These are phyloP conservation scores for Myiozetetes cayanensis DNA, from an alignment of 2,113 vertebrate species.

Conservation along the genomic window DNA sequence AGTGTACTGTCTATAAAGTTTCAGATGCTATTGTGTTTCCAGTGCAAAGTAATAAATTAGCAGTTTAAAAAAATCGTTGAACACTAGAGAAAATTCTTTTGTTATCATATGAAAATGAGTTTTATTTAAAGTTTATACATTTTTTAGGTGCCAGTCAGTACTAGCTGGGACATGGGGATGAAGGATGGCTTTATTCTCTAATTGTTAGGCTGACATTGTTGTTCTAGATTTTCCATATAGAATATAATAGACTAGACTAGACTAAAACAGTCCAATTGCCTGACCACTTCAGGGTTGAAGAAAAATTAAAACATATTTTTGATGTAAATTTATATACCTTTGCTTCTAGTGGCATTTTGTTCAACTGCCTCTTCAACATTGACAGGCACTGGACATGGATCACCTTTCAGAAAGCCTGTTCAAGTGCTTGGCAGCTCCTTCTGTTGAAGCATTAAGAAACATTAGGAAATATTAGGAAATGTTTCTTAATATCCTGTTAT, in stretches of 20 bases:
- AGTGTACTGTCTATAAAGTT: neutral
- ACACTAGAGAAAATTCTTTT: neutral
- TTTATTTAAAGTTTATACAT: neutral
- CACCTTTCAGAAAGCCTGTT: neutral
- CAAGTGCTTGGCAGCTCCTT: neutral
- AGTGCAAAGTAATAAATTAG: neutral
- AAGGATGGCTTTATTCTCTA: neutral
- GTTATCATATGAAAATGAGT: neutral
- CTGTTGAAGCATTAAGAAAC: no score
- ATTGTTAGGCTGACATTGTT: neutral
- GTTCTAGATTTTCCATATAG: neutral
- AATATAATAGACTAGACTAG: neutral
- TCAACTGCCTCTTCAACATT: neutral
- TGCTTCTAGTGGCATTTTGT: neutral
- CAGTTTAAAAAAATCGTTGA: neutral
- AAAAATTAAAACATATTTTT: neutral
- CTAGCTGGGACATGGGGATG: neutral
- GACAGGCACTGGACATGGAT: neutral
- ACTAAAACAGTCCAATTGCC: neutral
- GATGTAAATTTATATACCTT: neutral
- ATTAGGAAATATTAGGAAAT: neutral
- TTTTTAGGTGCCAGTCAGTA: neutral
- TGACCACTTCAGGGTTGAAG: neutral
- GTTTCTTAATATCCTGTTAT: neutral
- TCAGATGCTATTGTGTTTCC: neutral